Conservation (phyloP, 2,797 vertebrate species). For the Xiphorhynchus erythropygius region DNA sequence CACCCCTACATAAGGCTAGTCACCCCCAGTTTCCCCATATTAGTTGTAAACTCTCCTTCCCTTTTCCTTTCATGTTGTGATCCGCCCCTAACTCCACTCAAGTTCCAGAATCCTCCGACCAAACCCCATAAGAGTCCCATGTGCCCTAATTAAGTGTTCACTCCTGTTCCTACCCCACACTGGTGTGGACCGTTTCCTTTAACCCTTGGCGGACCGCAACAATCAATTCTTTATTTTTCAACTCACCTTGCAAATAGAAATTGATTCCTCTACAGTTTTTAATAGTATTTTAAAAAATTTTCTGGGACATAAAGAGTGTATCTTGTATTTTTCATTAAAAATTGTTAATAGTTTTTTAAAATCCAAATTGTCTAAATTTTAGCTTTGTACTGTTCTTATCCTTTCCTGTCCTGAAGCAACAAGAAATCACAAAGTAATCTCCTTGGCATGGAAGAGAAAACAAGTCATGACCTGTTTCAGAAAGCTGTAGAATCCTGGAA, state of each 20-base stretch:
- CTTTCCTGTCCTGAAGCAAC: background rate
- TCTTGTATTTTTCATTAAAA: background rate
- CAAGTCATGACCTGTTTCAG: background rate
- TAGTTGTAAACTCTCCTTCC: too few relatives aligned
- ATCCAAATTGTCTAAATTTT: background rate
- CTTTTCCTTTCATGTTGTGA: too few relatives aligned
- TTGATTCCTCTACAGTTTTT: background rate
- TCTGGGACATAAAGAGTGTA: fast-evolving
- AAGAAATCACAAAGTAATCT: background rate
- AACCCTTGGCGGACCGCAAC: too few relatives aligned
- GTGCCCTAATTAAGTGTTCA: too few relatives aligned
- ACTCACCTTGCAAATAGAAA: background rate
- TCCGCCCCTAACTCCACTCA: too few relatives aligned
- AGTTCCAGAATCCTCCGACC: too few relatives aligned
- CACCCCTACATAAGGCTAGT: too few relatives aligned
- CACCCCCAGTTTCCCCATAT: too few relatives aligned
- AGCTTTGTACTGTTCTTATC: background rate
- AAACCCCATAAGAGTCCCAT: too few relatives aligned
- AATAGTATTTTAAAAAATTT: background rate
- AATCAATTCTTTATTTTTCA: background rate
- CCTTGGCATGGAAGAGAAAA: background rate
- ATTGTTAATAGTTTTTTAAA: background rate
- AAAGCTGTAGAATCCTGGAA: background rate
- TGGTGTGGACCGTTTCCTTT: too few relatives aligned
- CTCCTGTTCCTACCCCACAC: too few relatives aligned